Base-by-base conservation (phyloP, 1,140 invertebrate genomes). In the Anagrus nilaparvatae region DNA sequence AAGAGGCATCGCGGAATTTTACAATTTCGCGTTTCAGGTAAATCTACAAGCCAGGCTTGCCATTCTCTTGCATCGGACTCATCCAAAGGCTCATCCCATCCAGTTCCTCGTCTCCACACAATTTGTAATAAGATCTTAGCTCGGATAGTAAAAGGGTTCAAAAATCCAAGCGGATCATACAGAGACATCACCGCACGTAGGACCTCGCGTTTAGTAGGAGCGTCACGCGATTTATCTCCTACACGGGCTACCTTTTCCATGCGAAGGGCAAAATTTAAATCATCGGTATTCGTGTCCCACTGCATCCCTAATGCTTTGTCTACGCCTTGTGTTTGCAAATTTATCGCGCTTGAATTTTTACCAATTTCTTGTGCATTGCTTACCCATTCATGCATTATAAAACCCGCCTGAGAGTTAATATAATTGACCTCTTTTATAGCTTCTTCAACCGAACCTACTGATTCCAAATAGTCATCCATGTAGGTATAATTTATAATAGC, bases 111-210 rank as follows among this genome's bases (percentile, higher is more conserved):
- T 25, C 39, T 21, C 50, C 52, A 54, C 5, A 48, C 31, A 4
- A 48, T 35, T 43, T 57, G 55, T 4, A 50, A 30, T 8, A 57
- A 5, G 12, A 51, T 55, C 46, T 50, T 50, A 0, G 38, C 43
- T 19, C 34, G n/a, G 7, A 53, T 42, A 12, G 41, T 44, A 5
- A 39, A 40, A 19, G 44, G 36, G 3, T 46, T 47, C 36, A 54
- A 38, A 35, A 53, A 41, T 8, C 50, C 47, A 10, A 54, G 30
- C 3, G 52, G 53, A 43, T 56, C 52, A 44, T 45, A 54, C 7
- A 54, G 27, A 0, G 49, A 53, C 52, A 56, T 56, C 0, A 54
- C 44, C n/a, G 46, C 40, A 21, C 28, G 20, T n/a, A 34, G 25
- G 32, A 36, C 28, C 39, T 37, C 48, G 25, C 32, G 44, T 44